Conservation (phyloP, 2,797 vertebrate genomes). For the Cygnus olor region DNA sequence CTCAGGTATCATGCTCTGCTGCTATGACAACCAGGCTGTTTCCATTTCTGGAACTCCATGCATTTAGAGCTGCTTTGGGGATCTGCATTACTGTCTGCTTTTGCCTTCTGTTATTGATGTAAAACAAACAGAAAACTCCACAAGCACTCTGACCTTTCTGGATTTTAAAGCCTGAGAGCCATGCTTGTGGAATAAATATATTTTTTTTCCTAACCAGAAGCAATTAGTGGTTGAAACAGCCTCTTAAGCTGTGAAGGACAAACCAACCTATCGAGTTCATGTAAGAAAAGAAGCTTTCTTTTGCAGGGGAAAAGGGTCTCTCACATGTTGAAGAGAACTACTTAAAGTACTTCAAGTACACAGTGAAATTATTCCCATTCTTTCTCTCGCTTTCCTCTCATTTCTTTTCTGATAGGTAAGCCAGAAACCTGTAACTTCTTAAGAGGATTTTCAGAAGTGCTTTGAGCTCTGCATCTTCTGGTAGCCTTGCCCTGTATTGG, state of each 20-base stretch:
- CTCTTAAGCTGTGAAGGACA: slow-evolving; percentile 18
- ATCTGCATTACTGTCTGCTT: slow-evolving; percentile 9
- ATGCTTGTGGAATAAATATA: not conserved
- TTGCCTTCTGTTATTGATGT: slow-evolving; percentile 48
- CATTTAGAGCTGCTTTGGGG: slow-evolving; percentile 1
- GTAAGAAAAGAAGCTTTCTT: not conserved
- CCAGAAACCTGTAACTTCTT: not conserved
- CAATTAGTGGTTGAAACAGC: slow-evolving; percentile 19
- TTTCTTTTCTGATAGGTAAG: not conserved
- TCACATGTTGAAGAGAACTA: not conserved
- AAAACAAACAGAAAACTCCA: slow-evolving; percentile 34
- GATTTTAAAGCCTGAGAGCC: not conserved
- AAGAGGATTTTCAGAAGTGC: not conserved
- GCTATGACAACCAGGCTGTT: slow-evolving; percentile 64
- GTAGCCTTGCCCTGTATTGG: not conserved
- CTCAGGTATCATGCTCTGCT: slow-evolving; percentile 61
- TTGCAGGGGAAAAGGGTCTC: not conserved
- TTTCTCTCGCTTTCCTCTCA: not conserved
- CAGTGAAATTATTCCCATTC: not conserved
- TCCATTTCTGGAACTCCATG: slow-evolving; percentile 25
- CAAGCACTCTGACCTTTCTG: not conserved
- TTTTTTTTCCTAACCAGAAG: not conserved
- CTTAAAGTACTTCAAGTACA: not conserved
- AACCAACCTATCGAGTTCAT: not conserved
- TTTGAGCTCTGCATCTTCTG: not conserved